phyloP scores from a whole-genome alignment of 2,797 vertebrate genomes.

The Meda fulgida region DNA sequence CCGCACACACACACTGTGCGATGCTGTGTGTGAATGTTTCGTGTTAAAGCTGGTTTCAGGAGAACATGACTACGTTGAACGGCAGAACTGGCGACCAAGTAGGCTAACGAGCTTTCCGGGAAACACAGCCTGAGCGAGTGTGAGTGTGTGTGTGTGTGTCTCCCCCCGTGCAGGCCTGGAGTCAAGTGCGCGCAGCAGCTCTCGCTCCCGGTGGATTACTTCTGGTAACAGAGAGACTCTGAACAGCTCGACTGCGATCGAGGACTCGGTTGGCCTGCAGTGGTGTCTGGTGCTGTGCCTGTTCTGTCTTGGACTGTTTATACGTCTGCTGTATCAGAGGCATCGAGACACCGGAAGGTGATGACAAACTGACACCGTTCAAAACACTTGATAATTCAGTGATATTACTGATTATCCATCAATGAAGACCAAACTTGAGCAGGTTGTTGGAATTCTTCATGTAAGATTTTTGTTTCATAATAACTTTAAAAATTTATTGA shows the following conservation, averaged over 20 bases:
- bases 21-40: too few relatives aligned
- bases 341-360: conserved; percentile 93
- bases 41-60: too few relatives aligned
- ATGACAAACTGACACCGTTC: too few relatives aligned
- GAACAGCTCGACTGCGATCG: conserved; percentile 79
- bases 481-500: too few relatives aligned
- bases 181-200: conserved; percentile 82
- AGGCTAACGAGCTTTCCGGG: too few relatives aligned
- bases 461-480: too few relatives aligned
- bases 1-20: too few relatives aligned
- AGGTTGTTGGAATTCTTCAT: too few relatives aligned
- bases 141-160: too few relatives aligned
- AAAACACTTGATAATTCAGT: background rate
- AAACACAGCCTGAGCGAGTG: too few relatives aligned
- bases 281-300: conserved; percentile 87
- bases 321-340: conserved; percentile 85
- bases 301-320: conserved; percentile 80
- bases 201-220: conserved; percentile 88
- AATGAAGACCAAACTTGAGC: background rate
- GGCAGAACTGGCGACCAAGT: too few relatives aligned
- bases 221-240: conserved; percentile 89
- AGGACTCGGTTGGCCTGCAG: conserved; percentile 77
- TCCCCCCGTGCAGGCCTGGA: conserved; percentile 68
- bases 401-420: background rate
- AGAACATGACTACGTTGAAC: too few relatives aligned